Percentiles rank a stretch among this genome's conserved stretches.
Conservation (phyloP, 2,113 vertebrate species). For the Oreotrochilus melanogaster region DNA sequence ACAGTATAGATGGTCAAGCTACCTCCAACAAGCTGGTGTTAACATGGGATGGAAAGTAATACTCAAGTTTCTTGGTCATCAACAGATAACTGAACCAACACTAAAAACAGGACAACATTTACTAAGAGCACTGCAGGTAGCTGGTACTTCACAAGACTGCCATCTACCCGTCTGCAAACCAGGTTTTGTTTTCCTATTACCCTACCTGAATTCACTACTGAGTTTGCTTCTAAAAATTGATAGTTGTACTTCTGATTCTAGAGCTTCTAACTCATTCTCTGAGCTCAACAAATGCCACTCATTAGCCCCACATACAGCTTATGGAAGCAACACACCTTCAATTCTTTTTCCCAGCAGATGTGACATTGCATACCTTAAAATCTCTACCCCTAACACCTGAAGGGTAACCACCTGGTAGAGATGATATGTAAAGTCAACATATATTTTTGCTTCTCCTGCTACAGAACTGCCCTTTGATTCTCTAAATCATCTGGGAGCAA, state of each 20-base stretch:
- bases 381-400: not conserved
- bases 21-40: not conserved
- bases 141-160: not conserved
- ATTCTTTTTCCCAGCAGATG: not conserved
- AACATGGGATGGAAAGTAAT: rapidly evolving
- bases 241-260: not conserved
- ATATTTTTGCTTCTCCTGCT: not conserved
- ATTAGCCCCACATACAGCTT: not conserved
- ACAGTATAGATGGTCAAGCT: not conserved
- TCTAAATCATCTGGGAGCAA: not conserved
- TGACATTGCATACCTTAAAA: not conserved
- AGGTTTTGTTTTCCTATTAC: not conserved
- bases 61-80: not conserved
- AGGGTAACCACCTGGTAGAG: not conserved
- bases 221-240: not conserved
- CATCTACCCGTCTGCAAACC: not conserved
- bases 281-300: not conserved
- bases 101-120: not conserved
- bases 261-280: not conserved
- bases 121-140: not conserved
- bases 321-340: not conserved
- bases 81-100: not conserved
- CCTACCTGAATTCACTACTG: not conserved
- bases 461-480: not conserved
- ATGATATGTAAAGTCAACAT: not conserved